Evolutionary conservation across 2,888 invertebrate species (phyloP).

Genomic region (Harpagoxenus sublaevis): DNA sequence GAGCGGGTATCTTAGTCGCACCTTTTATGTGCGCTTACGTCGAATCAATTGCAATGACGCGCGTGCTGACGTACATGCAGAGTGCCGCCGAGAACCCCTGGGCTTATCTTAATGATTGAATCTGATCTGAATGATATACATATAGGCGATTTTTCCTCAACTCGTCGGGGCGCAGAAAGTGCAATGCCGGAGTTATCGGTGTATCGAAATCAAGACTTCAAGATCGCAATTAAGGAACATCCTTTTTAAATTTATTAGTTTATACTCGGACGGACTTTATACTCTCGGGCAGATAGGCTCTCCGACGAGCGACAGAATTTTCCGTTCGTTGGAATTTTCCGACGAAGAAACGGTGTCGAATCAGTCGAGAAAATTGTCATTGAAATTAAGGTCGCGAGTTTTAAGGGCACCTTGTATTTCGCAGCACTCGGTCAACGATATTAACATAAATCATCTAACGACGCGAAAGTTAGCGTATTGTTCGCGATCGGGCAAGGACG

Average conservation of each 20-base stretch:
- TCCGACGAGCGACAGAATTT: neutral
- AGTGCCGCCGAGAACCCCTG: slow-evolving; percentile 3
- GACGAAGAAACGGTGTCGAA: neutral
- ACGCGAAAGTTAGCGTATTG: slow-evolving; percentile 37
- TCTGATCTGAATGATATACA: slow-evolving; percentile 5
- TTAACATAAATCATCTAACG: slow-evolving; percentile 50
- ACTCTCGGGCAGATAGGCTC: neutral
- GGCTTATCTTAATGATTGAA: slow-evolving; percentile 20
- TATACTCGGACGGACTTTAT: neutral
- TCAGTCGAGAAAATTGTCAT: slow-evolving; percentile 5
- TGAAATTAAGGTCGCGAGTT: slow-evolving; percentile 40
- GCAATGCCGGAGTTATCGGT: neutral
- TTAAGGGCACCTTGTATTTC: slow-evolving; percentile 22
- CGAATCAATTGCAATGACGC: slow-evolving; percentile 35
- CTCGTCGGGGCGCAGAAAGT: neutral
- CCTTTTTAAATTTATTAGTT: neutral
- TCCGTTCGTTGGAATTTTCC: neutral
- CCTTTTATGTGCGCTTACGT: slow-evolving; percentile 32
- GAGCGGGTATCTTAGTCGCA: slow-evolving; percentile 2
- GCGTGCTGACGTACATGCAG: slow-evolving; percentile 32
- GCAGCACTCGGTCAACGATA: slow-evolving; percentile 30
- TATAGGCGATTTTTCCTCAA: slow-evolving; percentile 9
- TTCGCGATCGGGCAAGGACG: slow-evolving; percentile 22
- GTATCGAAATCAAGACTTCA: neutral
- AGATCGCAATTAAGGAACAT: neutral